Percentiles rank a stretch among this genome's conserved stretches.
phyloP scores from a whole-genome alignment of 2,113 vertebrate species.

The Leptocoma aspasia region DNA sequence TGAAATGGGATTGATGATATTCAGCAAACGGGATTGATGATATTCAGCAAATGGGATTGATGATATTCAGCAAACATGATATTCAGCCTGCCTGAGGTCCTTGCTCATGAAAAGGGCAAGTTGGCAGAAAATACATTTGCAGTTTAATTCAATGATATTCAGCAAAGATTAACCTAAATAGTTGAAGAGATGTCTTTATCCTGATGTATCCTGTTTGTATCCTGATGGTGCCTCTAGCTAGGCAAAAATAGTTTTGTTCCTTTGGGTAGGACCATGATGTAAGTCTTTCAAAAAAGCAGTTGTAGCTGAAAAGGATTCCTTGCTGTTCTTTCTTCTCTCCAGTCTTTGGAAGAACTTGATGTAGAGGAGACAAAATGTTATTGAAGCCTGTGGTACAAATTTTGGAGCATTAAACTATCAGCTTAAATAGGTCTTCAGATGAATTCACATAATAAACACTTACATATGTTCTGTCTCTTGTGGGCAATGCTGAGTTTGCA shows the following conservation, averaged over 20 bases:
- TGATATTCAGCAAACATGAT: not conserved
- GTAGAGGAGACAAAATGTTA: not conserved
- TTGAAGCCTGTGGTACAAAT: slow-evolving; percentile 7
- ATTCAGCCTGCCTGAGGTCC: not conserved
- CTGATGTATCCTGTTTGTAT: too few species aligned
- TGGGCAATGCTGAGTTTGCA: slow-evolving; percentile 37
- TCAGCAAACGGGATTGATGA: too few species aligned
- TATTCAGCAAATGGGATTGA: not conserved
- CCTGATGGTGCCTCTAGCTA: not conserved
- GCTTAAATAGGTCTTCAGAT: slow-evolving; percentile 33
- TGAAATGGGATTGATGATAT: not conserved
- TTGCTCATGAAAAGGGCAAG: not conserved
- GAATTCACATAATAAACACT: slow-evolving; percentile 7
- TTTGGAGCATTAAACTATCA: slow-evolving; percentile 20
- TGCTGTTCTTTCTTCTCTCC: not conserved
- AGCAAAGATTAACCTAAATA: not conserved
- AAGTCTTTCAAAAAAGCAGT: not conserved
- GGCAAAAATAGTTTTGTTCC: not conserved
- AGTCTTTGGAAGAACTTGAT: not conserved
- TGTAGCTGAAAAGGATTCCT: not conserved
- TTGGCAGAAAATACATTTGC: not conserved
- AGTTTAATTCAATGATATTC: not conserved
- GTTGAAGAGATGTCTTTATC: not conserved
- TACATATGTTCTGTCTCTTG: slow-evolving; percentile 22
- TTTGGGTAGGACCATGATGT: not conserved